phyloP scores from a whole-genome alignment of 1,140 invertebrate species.

The Heliothis subflexa region DNA sequence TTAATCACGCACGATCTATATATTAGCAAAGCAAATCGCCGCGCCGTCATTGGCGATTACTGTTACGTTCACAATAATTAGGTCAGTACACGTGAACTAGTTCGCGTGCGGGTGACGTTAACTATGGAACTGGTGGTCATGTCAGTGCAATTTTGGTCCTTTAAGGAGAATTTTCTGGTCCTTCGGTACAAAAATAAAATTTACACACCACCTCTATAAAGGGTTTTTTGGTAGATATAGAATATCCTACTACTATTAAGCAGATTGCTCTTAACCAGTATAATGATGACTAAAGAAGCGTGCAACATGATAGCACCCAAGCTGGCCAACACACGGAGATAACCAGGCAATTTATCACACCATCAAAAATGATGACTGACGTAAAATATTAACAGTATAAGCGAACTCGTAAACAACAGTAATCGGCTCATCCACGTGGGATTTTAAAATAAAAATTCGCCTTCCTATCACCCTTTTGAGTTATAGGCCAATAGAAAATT shows the following conservation, averaged over 20 bases:
- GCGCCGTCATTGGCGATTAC: slow-evolving; percentile 19
- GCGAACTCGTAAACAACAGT: slow-evolving; percentile 36
- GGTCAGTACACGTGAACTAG: slow-evolving; percentile 30
- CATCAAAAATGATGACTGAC: slow-evolving; percentile 40
- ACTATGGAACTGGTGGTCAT: slow-evolving; percentile 6
- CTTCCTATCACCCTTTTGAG: slow-evolving; percentile 53
- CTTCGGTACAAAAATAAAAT: not conserved
- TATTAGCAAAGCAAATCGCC: slow-evolving; percentile 8
- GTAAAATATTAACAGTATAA: slow-evolving; percentile 28
- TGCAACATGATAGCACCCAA: slow-evolving; percentile 1
- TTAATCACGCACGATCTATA: not conserved
- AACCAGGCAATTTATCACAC: slow-evolving; percentile 26
- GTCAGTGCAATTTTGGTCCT: not conserved
- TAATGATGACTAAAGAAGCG: not conserved
- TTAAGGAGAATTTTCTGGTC: not conserved
- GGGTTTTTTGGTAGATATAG: not conserved
- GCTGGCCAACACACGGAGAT: not conserved
- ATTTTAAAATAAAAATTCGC: slow-evolving; percentile 61
- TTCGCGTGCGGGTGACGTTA: slow-evolving; percentile 21
- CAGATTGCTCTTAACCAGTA: not conserved
- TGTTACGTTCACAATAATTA: slow-evolving; percentile 35
- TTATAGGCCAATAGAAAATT: slow-evolving; percentile 51
- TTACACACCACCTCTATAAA: not conserved
- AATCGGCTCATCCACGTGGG: slow-evolving; percentile 47
- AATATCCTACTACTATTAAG: too few relatives aligned